Base-by-base conservation (phyloP, 2,113 vertebrate species). In the Sinocyclocheilus maitianheensis region DNA sequence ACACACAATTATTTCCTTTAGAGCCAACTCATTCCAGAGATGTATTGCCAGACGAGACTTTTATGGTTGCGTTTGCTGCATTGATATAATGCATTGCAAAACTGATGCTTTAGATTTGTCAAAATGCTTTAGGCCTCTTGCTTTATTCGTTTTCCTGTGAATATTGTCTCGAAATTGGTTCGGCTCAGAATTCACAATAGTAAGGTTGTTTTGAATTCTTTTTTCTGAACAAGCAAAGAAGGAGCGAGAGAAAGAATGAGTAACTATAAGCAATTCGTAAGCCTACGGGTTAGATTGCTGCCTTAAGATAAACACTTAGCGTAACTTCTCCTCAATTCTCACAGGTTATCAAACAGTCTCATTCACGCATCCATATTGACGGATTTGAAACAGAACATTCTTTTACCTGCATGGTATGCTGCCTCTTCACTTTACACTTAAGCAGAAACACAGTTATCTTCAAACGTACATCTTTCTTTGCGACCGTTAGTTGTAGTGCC, bases 161-260 rank as follows among this genome's bases (percentile, higher is more conserved):
- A 78, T 85, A 77, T 85, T 79, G 46, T 51, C 74, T 87, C 46
- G n/a, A 84, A 87, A 84, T 80, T 55, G 77, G 5, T 76, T 84
- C 26, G 20, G 26, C 55, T 24, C 63, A 40, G 84, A 71, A 26
- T 85, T 55, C 40, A 79, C 22, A 53, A 46, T 85, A 48, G 22
- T 8, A 11, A 53, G 48, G 30, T 79, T 34, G 43, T 58, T 51
- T 67, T 78, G 84, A 69, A 71, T 43, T 60, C 18, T 10, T 72
- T 71, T 24, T 46, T 30, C 5, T 63, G 55, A 84, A 20, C 48
- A 55, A 13, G 34, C 8, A 51, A 20, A 77, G 18, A 40, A 58
- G 43, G 30, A 20, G 14, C 62, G 40, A 86, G 46, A 81, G 46
- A 75, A 58, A 85, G 71, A 67, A 24, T 85, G 74, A 37, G 58